phyloP scores from a whole-genome alignment of 2,113 vertebrate genomes.

The Ctenomys sociabilis region DNA sequence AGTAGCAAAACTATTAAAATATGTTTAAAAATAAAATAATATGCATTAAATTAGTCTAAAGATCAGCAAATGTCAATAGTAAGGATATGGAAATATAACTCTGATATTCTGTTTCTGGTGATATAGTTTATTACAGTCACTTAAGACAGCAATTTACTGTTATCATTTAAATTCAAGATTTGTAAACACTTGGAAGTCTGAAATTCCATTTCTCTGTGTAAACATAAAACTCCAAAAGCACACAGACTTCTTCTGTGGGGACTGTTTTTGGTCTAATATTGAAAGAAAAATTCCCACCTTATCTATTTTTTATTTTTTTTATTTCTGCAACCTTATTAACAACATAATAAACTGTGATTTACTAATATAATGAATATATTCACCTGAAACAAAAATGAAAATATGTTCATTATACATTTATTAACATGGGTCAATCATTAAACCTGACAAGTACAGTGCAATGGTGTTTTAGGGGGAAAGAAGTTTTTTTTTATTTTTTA shows the following conservation, averaged over 20 bases:
- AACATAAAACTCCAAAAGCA: not conserved
- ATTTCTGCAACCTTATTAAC: not conserved
- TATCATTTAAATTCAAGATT: not conserved
- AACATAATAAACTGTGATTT: not conserved
- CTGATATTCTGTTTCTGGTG: not conserved
- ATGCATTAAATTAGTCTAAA: not conserved
- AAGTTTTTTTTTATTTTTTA: too few relatives aligned
- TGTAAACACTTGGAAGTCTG: not conserved
- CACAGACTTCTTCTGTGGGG: not conserved
- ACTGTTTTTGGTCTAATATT: not conserved
- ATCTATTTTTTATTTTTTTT: too few relatives aligned
- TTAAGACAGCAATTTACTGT: not conserved
- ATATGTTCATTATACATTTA: not conserved
- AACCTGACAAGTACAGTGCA: not conserved
- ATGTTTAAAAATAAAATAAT: conserved; percentile 22
- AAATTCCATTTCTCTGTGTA: not conserved
- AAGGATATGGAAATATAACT: not conserved
- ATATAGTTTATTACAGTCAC: not conserved
- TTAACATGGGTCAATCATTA: not conserved
- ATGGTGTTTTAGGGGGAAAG: not conserved
- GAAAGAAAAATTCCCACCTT: not conserved
- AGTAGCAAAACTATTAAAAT: not conserved
- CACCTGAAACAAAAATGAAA: not conserved
- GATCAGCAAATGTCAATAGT: not conserved
- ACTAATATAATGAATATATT: not conserved